Evolutionary conservation across 2,888 invertebrate species (phyloP), one percentile per base, ranked within the genome.

Genomic region (Drosophila falleni): DNA sequence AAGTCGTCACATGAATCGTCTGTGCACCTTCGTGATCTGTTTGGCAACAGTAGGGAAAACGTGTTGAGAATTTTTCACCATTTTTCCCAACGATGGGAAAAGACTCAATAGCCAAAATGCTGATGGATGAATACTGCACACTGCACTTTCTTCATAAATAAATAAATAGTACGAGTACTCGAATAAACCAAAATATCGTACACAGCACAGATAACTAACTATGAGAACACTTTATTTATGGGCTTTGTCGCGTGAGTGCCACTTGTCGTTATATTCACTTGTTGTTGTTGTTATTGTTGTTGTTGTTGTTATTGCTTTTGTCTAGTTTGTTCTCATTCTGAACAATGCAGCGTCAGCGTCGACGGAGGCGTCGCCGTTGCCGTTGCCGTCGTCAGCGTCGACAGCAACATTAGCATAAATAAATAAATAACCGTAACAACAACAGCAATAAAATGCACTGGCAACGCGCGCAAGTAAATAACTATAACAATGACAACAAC

Each of bases 401-500:
- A 65, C 72, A 72, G 62, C 81, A 77, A 74, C 81, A 86, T 86
- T 82, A 86, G 73, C 87, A 86, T 86, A 86, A 87, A 86, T 86
- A 85, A 85, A 85, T 85, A 85, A 85, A 85, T 85, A 87, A 87
- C 85, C 71, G 83, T 87, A 81, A 78, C 73, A 69, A 67, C 84
- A 80, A 68, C 76, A 31, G 41, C 63, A 49, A 47, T 64, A 71
- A 77, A 70, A 67, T 76, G 72, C 71, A 75, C 59, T 76, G 69
- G 71, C 73, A 78, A 74, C 78, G 71, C 58, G 69, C 69, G 71
- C 73, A 65, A 71, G 71, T 74, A 75, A 84, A 81, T 63, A 47
- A 53, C 71, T 68, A 64, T 67, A 73, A 70, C 70, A 73, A 59
- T 54, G 49, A 49, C 54, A 60, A 58, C 68, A 49, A 63, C 23